Conservation (phyloP, 2,797 vertebrate genomes). For the Lutjanus argentimaculatus region DNA sequence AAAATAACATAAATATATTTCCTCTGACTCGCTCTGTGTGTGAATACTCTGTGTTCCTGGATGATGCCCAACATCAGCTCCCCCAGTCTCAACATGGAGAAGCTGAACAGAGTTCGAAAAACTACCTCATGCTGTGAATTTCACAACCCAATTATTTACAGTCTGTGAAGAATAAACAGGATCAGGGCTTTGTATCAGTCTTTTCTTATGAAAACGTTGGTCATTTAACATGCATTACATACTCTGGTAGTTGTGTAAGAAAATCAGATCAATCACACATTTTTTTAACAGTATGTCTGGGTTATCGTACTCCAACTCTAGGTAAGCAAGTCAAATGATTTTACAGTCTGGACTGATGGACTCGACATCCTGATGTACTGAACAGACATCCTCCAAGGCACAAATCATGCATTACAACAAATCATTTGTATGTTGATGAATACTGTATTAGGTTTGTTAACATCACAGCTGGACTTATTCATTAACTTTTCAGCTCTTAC, state of each 20-base stretch:
- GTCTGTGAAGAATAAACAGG: conserved; percentile 16
- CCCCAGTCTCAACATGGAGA: neutral
- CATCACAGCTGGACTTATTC: neutral
- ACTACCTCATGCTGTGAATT: conserved; percentile 18
- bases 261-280: conserved; percentile 19
- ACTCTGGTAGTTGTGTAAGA: neutral
- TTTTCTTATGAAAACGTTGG: neutral
- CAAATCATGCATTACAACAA: conserved; percentile 11
- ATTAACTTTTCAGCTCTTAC: neutral
- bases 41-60: conserved; percentile 13
- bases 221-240: neutral
- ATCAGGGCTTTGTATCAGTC: neutral
- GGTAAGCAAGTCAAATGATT: conserved; percentile 12
- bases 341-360: conserved; percentile 17
- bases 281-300: too few species aligned
- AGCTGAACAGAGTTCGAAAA: conserved; percentile 13
- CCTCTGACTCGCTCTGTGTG: conserved; percentile 14
- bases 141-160: conserved; percentile 14
- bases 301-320: neutral
- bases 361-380: conserved; percentile 17
- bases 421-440: conserved; percentile 7
- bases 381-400: conserved; percentile 11
- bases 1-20: conserved; percentile 6
- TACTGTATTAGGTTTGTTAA: conserved; percentile 10
- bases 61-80: conserved; percentile 15